phyloP scores from a whole-genome alignment of 2,113 vertebrate species.

The Phoenicopterus ruber region DNA sequence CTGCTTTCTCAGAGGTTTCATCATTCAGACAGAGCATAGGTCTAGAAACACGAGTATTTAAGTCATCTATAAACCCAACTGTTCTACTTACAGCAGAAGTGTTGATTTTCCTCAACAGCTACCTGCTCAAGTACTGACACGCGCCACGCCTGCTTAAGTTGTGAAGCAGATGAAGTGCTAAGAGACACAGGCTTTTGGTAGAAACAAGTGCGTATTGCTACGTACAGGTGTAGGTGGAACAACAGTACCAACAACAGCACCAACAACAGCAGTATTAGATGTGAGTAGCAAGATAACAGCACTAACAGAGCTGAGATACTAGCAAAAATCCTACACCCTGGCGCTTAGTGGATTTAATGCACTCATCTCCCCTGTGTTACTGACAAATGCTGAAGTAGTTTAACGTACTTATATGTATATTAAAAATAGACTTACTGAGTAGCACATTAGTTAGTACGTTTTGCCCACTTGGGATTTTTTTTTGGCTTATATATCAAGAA shows the following conservation, averaged over 20 bases:
- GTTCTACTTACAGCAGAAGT: not conserved
- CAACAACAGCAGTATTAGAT: not conserved
- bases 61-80: not conserved
- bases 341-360: not conserved
- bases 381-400: not conserved
- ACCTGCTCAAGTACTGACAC: not conserved
- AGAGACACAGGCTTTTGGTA: not conserved
- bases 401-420: not conserved
- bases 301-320: not conserved
- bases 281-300: not conserved
- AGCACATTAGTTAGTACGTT: not conserved
- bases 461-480: not conserved
- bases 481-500: not conserved
- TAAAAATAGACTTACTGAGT: not conserved
- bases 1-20: not conserved
- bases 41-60: not conserved
- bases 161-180: not conserved
- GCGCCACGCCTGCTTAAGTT: not conserved
- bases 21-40: not conserved
- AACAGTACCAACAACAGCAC: not conserved
- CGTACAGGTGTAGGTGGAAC: accelerated
- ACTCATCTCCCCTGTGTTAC: not conserved
- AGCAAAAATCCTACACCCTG: accelerated
- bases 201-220: not conserved
- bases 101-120: not conserved